These are phyloP conservation scores for Cecidostiba fungosa DNA, from an alignment of 2,888 invertebrate species.

Conservation along the genomic window DNA sequence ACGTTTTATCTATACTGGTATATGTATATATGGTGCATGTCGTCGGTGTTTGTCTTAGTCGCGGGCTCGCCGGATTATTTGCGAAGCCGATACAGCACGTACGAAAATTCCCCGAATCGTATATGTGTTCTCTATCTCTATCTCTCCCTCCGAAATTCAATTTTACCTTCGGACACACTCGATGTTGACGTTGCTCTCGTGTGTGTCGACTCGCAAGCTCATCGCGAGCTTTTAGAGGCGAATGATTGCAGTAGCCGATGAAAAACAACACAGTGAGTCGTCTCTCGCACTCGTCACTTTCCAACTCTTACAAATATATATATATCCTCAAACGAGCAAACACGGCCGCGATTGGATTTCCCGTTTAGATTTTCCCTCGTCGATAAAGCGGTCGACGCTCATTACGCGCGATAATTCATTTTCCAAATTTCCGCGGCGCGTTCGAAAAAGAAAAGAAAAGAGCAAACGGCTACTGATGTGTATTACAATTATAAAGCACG, in stretches of 20 bases:
- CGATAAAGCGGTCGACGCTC: not conserved
- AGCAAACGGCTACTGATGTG: not conserved
- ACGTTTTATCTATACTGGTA: conserved; percentile 46
- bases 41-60: not conserved
- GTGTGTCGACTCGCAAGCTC: not conserved
- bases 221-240: not conserved
- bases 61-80: not conserved
- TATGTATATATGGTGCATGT: no score
- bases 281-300: not conserved
- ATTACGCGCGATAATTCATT: conserved; percentile 1
- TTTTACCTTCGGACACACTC: conserved; percentile 9
- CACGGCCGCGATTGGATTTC: not conserved
- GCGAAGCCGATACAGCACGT: not conserved
- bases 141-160: not conserved
- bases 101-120: not conserved
- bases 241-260: not conserved
- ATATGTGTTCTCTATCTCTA: not conserved
- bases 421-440: not conserved
- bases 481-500: not conserved
- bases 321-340: not conserved
- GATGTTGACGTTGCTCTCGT: conserved; percentile 5
- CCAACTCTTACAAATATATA: not conserved
- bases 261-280: not conserved
- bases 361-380: not conserved
- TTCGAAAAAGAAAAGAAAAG: not conserved